A percentile compares a stretch with the other conserved stretches of the same genome.
These are phyloP conservation scores for Meteorus colon DNA, from an alignment of 2,888 invertebrate genomes.

Conservation along the genomic window DNA sequence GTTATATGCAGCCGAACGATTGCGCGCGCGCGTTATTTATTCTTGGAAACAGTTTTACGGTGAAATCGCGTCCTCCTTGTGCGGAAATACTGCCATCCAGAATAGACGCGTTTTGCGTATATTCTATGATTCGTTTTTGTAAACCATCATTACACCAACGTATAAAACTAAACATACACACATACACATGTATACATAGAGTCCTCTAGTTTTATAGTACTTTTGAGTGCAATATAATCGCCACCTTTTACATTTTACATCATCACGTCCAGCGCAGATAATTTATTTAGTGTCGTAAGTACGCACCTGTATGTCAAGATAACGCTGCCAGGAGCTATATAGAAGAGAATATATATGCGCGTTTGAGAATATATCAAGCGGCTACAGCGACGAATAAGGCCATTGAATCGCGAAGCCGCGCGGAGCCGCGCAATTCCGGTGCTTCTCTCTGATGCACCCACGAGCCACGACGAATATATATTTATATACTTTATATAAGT, in stretches of 20 bases:
- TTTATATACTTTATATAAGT: constrained; percentile 15
- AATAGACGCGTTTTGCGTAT: constrained; percentile 20
- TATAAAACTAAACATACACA: neutral
- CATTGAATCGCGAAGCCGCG: constrained; percentile 54
- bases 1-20: constrained; percentile 53
- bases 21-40: constrained; percentile 46
- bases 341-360: neutral
- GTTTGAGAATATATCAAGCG: neutral
- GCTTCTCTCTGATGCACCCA: constrained; percentile 35
- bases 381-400: constrained; percentile 53
- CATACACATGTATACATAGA: neutral
- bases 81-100: constrained; percentile 22
- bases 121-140: constrained; percentile 17
- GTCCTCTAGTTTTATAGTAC: neutral
- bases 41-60: constrained; percentile 45
- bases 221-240: constrained; percentile 28
- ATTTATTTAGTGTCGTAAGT: constrained; percentile 22
- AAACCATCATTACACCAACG: constrained; percentile 1
- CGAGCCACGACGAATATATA: constrained; percentile 35
- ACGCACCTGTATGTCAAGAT: constrained; percentile 50
- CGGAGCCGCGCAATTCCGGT: constrained; percentile 43
- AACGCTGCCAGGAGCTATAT: constrained; percentile 39
- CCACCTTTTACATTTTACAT: constrained; percentile 19
- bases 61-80: constrained; percentile 39
- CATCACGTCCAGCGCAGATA: neutral